Base-by-base conservation (phyloP, 37 sponge, comb jelly and placozoan genomes). In the Petrosia ficiformis region DNA sequence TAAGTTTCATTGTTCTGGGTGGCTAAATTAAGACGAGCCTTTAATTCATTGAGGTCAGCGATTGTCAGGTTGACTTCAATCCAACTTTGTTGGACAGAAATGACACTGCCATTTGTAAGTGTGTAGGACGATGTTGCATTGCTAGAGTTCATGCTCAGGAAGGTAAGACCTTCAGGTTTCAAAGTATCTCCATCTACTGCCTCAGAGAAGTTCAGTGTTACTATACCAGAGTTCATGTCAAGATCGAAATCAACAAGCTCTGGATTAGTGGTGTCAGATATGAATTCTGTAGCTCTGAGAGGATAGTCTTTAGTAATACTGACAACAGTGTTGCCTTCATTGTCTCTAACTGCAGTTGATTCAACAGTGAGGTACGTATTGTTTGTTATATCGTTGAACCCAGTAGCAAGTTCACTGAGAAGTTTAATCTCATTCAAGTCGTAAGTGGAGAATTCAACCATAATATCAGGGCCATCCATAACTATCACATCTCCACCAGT, bases 171-270 rank as follows among this genome's bases (percentile, higher is more conserved):
- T 34, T 67, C 69, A 16, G 65, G 60, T 43, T 77, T 56, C 10
- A 93, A 72, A 52, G 93, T 68, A n/a, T 79, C 57, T 42, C 57
- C 72, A 56, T 93, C 80, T 29, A 88, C 83, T 5, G 93, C 90
- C 78, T 93, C 93, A 67, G 84, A 59, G 77, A 93, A 93, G 8
- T 77, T 85, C 8, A 93, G 71, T 2, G 83, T 85, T 25, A 93
- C 48, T 3, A 75, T 11, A 5, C 90, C 89, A 67, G 59, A 44
- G 72, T 93, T 77, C n/a, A 93, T 77, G 63, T 93, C 89, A 43
- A 93, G 79, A 22, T 42, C 21, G 68, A 89, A 93, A 4, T 74
- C 71, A 6, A 34, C 6, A 33, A 95, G 82, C 2, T 68, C 35
- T 14, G 93, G 93, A 39, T 28, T 79, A 2, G 88, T 89, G 25